phyloP scores from a whole-genome alignment of 2,888 invertebrate species.

The Didymodactylos carnosus region DNA sequence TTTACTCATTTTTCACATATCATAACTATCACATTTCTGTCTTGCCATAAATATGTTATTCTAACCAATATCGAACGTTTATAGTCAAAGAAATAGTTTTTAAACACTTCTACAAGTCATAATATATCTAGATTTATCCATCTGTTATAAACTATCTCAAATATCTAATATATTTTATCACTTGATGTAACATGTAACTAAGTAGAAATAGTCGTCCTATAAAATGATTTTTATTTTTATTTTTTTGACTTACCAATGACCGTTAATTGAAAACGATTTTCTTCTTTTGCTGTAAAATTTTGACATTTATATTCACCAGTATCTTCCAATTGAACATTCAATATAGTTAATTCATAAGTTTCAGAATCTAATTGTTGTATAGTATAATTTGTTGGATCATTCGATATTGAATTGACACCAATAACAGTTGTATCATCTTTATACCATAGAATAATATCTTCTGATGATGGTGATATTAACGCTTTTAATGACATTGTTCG shows the following conservation, averaged over 20 bases:
- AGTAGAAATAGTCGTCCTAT: no score
- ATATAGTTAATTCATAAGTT: background rate
- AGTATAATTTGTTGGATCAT: background rate
- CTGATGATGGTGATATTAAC: background rate
- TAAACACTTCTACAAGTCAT: no score
- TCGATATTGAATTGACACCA: background rate
- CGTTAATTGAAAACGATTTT: background rate
- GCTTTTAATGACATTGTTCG: background rate
- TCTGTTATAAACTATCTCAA: background rate
- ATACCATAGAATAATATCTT: background rate
- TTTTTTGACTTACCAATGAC: background rate
- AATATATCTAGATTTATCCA: no score
- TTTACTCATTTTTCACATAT: no score
- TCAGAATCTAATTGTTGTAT: background rate
- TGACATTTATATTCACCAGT: background rate
- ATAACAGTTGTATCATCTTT: background rate
- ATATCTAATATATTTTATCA: no score
- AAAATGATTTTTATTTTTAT: no score
- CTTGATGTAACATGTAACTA: no score
- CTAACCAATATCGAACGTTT: no score
- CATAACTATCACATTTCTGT: no score
- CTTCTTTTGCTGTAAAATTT: background rate
- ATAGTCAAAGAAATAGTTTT: no score
- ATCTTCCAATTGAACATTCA: background rate
- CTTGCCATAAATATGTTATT: no score